Evolutionary conservation across 2,113 vertebrate species (phyloP).

Genomic region (Dipodomys stephensi): DNA sequence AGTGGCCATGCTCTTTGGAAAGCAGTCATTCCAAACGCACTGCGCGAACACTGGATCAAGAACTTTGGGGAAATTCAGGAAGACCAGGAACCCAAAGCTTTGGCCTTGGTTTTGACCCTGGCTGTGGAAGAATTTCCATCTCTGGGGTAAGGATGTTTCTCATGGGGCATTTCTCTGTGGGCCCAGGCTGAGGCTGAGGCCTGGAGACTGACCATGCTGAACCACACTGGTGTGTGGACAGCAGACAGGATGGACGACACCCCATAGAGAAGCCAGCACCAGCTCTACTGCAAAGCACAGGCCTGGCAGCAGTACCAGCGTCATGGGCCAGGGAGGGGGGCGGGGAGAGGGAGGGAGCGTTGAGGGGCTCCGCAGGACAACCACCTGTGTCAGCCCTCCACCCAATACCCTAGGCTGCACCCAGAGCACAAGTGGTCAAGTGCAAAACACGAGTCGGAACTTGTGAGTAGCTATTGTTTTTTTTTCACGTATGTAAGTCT

Average conservation of each 20-base stretch:
- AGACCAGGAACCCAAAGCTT: neutral
- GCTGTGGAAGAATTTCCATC: neutral
- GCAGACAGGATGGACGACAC: fast-evolving
- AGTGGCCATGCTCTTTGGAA: neutral
- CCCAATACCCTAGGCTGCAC: too few species aligned
- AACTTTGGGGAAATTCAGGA: neutral
- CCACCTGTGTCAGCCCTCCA: too few species aligned
- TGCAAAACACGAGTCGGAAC: too few species aligned
- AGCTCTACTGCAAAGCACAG: too few species aligned
- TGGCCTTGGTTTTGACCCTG: neutral
- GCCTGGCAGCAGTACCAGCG: too few species aligned
- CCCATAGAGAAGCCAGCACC: neutral
- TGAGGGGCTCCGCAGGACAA: too few species aligned
- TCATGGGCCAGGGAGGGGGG: too few species aligned
- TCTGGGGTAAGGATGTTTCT: too few species aligned
- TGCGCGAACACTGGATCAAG: neutral
- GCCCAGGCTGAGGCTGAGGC: neutral
- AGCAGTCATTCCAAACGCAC: neutral
- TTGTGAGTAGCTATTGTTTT: neutral
- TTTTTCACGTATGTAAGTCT: neutral
- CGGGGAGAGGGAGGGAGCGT: too few species aligned
- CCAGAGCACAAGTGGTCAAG: too few species aligned
- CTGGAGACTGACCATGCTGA: too few species aligned
- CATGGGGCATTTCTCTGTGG: neutral
- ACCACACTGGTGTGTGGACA: neutral